These are phyloP conservation scores for Characodon lateralis DNA, from an alignment of 2,797 vertebrate species.

Conservation along the genomic window DNA sequence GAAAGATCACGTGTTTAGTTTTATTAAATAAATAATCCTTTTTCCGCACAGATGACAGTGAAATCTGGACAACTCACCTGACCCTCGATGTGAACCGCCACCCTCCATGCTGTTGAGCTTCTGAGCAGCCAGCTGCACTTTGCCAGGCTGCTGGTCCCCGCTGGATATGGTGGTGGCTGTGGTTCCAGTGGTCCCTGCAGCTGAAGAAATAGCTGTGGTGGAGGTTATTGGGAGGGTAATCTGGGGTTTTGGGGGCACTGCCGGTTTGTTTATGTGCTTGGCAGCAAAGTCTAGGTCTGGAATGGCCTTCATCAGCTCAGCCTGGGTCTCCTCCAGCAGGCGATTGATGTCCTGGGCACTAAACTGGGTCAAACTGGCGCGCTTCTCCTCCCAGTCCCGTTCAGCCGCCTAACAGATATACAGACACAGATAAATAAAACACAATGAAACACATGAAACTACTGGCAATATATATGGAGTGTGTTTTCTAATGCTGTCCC, in stretches of 20 bases:
- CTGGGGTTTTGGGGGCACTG: constrained; percentile 81
- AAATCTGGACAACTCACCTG: constrained; percentile 78
- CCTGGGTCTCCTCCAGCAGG: constrained; percentile 94
- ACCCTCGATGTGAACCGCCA: constrained; percentile 84
- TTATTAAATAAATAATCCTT: neutral
- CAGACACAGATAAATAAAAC: constrained; percentile 25
- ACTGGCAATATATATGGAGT: constrained; percentile 3
- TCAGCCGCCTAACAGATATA: constrained; percentile 86
- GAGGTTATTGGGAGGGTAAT: constrained; percentile 71
- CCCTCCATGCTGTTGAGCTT: constrained; percentile 89
- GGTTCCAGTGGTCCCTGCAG: constrained; percentile 76
- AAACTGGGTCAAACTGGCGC: constrained; percentile 94
- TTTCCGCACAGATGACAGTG: neutral
- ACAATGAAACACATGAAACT: constrained; percentile 2
- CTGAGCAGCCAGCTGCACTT: constrained; percentile 83
- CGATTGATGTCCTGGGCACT: constrained; percentile 97
- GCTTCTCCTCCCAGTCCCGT: constrained; percentile 97
- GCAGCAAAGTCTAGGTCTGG: constrained; percentile 94
- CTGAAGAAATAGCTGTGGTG: constrained; percentile 48
- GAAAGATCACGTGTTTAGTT: neutral
- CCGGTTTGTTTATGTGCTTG: constrained; percentile 86
- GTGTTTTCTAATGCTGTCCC: constrained; percentile 3
- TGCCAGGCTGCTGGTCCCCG: constrained; percentile 87
- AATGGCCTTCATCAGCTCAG: constrained; percentile 96
- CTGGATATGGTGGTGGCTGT: constrained; percentile 69